Evolutionary conservation across 2,113 vertebrate genomes (phyloP).

Genomic region (Mionectes macconnelli): DNA sequence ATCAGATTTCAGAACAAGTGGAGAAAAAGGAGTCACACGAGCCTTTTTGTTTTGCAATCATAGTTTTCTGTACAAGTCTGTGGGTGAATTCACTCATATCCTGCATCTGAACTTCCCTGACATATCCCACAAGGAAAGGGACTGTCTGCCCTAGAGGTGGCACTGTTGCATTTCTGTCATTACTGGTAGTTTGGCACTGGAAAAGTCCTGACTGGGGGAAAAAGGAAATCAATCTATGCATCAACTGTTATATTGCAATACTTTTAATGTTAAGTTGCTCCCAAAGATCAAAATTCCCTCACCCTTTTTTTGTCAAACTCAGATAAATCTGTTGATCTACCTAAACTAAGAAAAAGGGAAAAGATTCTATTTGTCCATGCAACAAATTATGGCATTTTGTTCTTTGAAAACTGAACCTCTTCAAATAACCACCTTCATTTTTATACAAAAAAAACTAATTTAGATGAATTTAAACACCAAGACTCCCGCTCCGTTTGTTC

Average conservation of each 20-base stretch:
- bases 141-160: slow-evolving; percentile 69
- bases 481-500: not conserved
- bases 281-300: not conserved
- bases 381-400: slow-evolving; percentile 31
- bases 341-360: slow-evolving; percentile 23
- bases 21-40: rapidly evolving
- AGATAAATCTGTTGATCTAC: slow-evolving; percentile 59
- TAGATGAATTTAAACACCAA: slow-evolving; percentile 1
- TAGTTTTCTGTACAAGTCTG: not conserved
- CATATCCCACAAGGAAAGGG: not conserved
- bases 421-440: slow-evolving; percentile 23
- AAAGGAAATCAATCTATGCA: slow-evolving; percentile 18
- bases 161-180: slow-evolving; percentile 60
- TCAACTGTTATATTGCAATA: not conserved
- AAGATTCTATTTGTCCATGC: slow-evolving; percentile 18
- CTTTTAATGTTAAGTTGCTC: not conserved
- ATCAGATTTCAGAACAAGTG: not conserved
- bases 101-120: not conserved
- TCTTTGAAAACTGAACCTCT: slow-evolving; percentile 38
- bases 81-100: not conserved
- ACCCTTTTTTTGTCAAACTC: slow-evolving; percentile 30
- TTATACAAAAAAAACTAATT: not conserved
- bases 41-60: not conserved
- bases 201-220: not conserved
- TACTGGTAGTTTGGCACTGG: not conserved